phyloP scores from a whole-genome alignment of 2,113 vertebrate genomes.

The Phylloscopus whistleri region DNA sequence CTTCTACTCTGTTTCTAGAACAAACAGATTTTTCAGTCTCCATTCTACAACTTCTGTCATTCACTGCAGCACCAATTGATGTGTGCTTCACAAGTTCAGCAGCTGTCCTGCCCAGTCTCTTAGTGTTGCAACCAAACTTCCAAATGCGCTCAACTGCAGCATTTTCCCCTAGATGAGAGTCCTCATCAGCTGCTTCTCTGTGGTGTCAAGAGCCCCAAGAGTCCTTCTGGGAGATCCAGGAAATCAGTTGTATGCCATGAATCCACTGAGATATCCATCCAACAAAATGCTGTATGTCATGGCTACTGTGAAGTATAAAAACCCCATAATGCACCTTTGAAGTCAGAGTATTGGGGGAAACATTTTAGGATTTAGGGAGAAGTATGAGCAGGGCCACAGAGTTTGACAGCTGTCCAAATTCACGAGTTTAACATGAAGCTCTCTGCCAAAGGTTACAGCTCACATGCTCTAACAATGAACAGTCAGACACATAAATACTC shows the following conservation, averaged over 20 bases:
- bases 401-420: background rate
- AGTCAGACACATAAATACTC: background rate
- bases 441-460: background rate
- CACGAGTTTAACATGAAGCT: background rate
- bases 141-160: background rate
- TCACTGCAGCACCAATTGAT: background rate
- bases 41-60: background rate
- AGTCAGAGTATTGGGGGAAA: background rate
- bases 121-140: background rate
- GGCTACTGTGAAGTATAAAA: background rate
- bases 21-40: background rate
- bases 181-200: background rate
- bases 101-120: background rate
- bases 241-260: background rate
- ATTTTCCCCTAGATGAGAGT: background rate
- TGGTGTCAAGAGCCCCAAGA: background rate
- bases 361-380: background rate
- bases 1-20: background rate
- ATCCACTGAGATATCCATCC: background rate
- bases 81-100: background rate
- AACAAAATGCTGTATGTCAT: background rate
- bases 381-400: background rate
- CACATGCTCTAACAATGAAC: background rate
- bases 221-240: background rate
- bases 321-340: background rate